phyloP scores from a whole-genome alignment of 2,888 invertebrate species.

The Xestia rhomboidea region DNA sequence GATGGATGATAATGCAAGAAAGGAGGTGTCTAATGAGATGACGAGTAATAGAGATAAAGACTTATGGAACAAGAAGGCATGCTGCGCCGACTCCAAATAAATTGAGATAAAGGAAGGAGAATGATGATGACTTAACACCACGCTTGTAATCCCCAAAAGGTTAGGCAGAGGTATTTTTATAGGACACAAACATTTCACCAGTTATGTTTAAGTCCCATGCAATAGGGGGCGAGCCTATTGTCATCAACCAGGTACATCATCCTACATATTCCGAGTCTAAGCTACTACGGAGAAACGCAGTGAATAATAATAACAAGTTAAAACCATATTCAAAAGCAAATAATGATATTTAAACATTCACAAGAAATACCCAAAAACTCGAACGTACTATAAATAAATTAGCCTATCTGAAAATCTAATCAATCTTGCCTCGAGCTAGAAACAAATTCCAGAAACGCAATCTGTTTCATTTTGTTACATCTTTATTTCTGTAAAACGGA shows the following conservation, averaged over 20 bases:
- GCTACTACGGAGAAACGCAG: neutral
- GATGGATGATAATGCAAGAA: no score
- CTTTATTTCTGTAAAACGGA: conserved; percentile 1
- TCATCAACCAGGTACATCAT: neutral
- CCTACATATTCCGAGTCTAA: neutral
- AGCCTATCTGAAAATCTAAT: neutral
- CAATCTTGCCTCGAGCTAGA: neutral
- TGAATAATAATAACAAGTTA: neutral
- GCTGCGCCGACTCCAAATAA: no score
- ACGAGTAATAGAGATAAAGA: no score
- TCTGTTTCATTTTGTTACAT: conserved; percentile 9
- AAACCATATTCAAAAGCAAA: neutral
- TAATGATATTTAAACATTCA: neutral
- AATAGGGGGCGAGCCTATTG: neutral
- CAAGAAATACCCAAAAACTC: neutral
- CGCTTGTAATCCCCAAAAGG: no score
- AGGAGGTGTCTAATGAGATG: no score
- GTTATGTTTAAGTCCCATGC: neutral
- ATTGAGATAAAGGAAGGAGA: no score
- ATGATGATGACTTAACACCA: no score
- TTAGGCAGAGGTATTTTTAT: no score
- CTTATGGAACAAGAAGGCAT: no score
- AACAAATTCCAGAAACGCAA: neutral
- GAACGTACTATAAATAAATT: neutral
- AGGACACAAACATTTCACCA: neutral